Evolutionary conservation across 2,888 invertebrate species (phyloP).

Genomic region (Meteorus colon): DNA sequence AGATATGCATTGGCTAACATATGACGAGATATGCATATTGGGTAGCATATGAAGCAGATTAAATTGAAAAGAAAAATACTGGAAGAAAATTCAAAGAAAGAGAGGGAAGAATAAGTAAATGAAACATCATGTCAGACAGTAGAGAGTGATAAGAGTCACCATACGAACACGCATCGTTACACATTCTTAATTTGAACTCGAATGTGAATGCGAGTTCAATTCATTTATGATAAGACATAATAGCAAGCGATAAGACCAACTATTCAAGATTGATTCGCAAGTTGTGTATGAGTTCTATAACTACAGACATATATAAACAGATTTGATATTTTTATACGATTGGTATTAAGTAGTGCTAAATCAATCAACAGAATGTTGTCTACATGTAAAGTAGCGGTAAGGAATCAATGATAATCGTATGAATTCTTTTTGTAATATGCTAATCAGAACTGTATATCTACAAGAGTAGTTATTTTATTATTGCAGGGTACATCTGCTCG

Average conservation of each 20-base stretch:
- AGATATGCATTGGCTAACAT: too few species aligned
- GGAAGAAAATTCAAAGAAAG: too few species aligned
- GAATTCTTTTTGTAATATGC: neutral
- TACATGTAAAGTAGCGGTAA: conserved; percentile 1
- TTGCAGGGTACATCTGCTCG: neutral
- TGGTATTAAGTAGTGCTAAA: neutral
- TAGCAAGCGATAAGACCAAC: neutral
- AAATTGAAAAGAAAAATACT: too few species aligned
- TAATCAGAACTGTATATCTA: neutral
- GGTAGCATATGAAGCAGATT: too few species aligned
- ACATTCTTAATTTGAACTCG: neutral
- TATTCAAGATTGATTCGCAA: neutral
- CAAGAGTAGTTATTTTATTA: neutral
- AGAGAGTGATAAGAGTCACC: too few species aligned
- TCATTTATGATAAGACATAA: neutral
- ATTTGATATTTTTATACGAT: neutral
- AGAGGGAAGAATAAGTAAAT: too few species aligned
- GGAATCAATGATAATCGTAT: neutral
- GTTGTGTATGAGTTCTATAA: neutral
- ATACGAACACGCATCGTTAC: too few species aligned
- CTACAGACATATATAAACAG: neutral
- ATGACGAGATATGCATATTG: too few species aligned
- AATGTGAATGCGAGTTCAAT: neutral
- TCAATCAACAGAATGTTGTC: neutral
- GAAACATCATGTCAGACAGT: too few species aligned